Evolutionary conservation across 2,888 invertebrate species (phyloP).

Genomic region (Lithophane ornitopus): DNA sequence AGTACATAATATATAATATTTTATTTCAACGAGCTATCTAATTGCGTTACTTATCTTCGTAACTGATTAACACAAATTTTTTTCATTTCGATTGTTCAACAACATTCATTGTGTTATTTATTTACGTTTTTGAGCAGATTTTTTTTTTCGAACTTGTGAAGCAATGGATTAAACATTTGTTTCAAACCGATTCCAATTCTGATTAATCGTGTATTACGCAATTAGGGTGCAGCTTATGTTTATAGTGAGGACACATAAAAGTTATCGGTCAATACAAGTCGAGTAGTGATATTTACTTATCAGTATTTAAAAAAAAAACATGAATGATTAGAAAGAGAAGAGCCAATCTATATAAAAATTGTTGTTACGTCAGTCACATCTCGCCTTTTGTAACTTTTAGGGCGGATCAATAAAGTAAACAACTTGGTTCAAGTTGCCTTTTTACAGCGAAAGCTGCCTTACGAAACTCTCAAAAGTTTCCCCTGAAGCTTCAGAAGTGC

Average conservation of each 20-base stretch:
- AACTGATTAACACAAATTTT: too few species aligned
- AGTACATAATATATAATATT: background rate
- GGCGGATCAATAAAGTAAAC: slow-evolving; percentile 42
- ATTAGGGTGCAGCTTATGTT: background rate
- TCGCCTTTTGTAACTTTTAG: slow-evolving; percentile 1
- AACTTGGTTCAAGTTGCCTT: slow-evolving; percentile 21
- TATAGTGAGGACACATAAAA: background rate
- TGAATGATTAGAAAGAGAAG: background rate
- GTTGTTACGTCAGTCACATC: slow-evolving; percentile 1
- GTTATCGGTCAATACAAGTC: too few species aligned
- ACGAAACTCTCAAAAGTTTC: slow-evolving; percentile 27
- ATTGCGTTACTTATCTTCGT: too few species aligned
- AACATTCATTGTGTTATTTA: too few species aligned
- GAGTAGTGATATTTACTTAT: too few species aligned
- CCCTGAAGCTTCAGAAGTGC: slow-evolving; percentile 36
- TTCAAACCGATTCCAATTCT: too few species aligned
- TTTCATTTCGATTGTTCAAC: too few species aligned
- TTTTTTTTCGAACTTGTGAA: too few species aligned
- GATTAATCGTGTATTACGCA: too few species aligned
- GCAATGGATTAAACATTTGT: too few species aligned
- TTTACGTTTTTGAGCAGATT: too few species aligned
- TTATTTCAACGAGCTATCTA: background rate
- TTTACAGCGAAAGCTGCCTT: slow-evolving; percentile 27
- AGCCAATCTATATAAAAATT: background rate
- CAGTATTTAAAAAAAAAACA: background rate